These are phyloP conservation scores for Zaprionus obscuricornis DNA, from an alignment of 2,888 invertebrate genomes.

Conservation along the genomic window DNA sequence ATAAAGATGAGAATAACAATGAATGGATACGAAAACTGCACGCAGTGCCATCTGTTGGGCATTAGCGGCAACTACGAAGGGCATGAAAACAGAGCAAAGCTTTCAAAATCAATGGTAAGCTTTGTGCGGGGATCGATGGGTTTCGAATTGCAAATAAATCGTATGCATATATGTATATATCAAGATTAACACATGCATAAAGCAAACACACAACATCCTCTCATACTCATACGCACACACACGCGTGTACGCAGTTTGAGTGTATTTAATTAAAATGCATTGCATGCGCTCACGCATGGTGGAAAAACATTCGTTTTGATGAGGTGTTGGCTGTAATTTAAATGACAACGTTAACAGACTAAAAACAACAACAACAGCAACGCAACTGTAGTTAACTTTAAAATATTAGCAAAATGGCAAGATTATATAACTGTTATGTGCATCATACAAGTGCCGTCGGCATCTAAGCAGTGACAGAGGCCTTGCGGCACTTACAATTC, in stretches of 20 bases:
- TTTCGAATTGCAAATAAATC: conserved; percentile 34
- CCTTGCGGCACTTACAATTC: conserved; percentile 63
- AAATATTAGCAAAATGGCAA: conserved; percentile 13
- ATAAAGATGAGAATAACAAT: conserved; percentile 13
- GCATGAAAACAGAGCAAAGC: conserved; percentile 35
- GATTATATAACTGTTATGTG: conserved; percentile 59
- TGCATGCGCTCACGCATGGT: conserved; percentile 46
- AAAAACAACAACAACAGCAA: background rate
- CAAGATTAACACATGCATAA: conserved; percentile 9
- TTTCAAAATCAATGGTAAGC: conserved; percentile 47
- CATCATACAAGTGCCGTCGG: conserved; percentile 34
- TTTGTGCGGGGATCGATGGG: conserved; percentile 35
- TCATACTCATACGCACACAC: conserved; percentile 17
- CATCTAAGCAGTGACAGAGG: conserved; percentile 31
- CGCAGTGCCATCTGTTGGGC: conserved; percentile 64
- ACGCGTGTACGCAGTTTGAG: conserved; percentile 2
- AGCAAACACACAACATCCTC: conserved; percentile 49
- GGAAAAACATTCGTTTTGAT: conserved; percentile 75
- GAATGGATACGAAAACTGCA: conserved; percentile 22
- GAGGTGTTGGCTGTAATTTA: conserved; percentile 75
- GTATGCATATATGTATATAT: conserved; percentile 1
- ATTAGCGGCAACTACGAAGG: conserved; percentile 49
- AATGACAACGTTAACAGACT: conserved; percentile 53
- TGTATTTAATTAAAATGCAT: conserved; percentile 54
- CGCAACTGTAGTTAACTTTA: conserved; percentile 50